Evolutionary conservation across 2,888 invertebrate genomes (phyloP), one percentile per base, ranked within the genome.

Genomic region (Xestobium rufovillosum): DNA sequence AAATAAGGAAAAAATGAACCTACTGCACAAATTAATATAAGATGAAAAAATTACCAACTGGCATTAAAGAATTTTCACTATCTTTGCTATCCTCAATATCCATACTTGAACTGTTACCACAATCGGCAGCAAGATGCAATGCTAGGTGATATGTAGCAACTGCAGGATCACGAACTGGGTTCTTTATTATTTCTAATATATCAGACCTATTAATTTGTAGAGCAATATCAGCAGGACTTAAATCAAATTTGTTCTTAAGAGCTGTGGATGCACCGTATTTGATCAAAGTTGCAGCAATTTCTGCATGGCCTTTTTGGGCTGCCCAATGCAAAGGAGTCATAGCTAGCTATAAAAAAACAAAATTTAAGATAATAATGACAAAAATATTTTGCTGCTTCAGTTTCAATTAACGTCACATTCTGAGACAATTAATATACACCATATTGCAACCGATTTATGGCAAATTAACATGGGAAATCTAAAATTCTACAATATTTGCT

Each of bases 291-390:
- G 76, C 71, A 27, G 83, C 84, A 30, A 83, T 74, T 40, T 73
- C 70, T 14, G 71, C 63, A 66, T 89, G 84, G 1, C 82, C 80
- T 53, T 83, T 80, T 66, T 88, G 86, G 26, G 84, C 84, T 3
- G 94, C 91, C 94, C 94, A 94, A 69, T 95, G 94, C 38, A 95
- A 70, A 25, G 94, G 89, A 26, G 92, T 92, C 92, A 88, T 88
- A 54, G 77, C 76, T 11, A 88, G 65, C 86, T 87, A 55, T 29
- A 67, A 53, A 38, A 33, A 41, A 27, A 41, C 30, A 31, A 16
- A 38, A 10, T 14, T 35, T 9, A 29, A 26, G 14, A 14, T 8
- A 14, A 27, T 14, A 33, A 15, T 14, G 3, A 3, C 12, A 34
- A 38, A 15, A 31, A 12, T 11, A 38, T 8, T 19, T 19, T 19